phyloP scores from a whole-genome alignment of 2,797 vertebrate species.

The Sphaeramia orbicularis region DNA sequence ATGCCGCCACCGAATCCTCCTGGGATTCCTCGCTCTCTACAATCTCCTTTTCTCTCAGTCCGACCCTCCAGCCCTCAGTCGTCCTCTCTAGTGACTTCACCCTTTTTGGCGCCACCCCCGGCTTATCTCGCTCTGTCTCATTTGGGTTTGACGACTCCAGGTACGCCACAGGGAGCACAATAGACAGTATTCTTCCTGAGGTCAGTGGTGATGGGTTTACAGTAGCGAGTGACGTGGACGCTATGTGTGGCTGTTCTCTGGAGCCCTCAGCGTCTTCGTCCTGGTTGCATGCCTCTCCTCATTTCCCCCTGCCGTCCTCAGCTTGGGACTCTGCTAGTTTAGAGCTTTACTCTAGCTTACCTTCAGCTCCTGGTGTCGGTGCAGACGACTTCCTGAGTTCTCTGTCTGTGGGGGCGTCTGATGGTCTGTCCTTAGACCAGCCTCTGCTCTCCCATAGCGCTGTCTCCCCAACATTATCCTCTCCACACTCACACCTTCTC shows the following conservation, averaged over 20 bases:
- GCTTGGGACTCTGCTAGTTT: conserved; percentile 51
- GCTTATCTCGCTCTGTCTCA: conserved; percentile 82
- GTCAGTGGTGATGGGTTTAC: conserved; percentile 59
- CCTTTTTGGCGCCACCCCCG: conserved; percentile 75
- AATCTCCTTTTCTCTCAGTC: conserved; percentile 76
- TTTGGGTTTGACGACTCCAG: conserved; percentile 71
- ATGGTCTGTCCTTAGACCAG: conserved; percentile 59
- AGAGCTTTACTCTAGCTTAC: conserved; percentile 58
- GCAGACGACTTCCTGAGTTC: conserved; percentile 70
- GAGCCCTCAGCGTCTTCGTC: conserved; percentile 57
- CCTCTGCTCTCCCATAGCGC: conserved; percentile 63
- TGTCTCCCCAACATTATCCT: conserved; percentile 61
- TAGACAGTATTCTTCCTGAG: conserved; percentile 67
- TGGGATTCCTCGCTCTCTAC: conserved; percentile 76
- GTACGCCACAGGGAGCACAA: conserved; percentile 54
- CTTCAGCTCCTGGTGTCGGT: conserved; percentile 55
- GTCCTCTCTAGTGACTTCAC: conserved; percentile 84
- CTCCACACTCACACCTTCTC: conserved; percentile 69
- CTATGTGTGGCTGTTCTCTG: conserved; percentile 69
- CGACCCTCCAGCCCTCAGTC: conserved; percentile 85
- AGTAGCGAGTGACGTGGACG: conserved; percentile 52
- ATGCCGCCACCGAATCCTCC: conserved; percentile 77
- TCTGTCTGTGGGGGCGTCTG: conserved; percentile 69
- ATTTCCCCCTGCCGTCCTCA: conserved; percentile 58
- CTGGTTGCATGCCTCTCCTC: conserved; percentile 74